phyloP scores from a whole-genome alignment of 2,797 vertebrate genomes.

The Leptodactylus fallax region DNA sequence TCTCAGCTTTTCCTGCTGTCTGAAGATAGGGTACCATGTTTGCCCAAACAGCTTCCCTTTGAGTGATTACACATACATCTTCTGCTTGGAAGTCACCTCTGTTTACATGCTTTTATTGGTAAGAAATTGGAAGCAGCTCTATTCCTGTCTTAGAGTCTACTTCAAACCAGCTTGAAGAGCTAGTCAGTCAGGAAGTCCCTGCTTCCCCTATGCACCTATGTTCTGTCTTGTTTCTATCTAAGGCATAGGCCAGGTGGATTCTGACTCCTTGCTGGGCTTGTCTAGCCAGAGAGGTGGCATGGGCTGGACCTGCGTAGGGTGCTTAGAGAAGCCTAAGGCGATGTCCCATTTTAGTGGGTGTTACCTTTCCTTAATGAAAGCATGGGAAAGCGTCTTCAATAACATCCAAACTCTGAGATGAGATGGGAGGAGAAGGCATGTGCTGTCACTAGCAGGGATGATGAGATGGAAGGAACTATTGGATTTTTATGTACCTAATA shows the following conservation, averaged over 20 bases:
- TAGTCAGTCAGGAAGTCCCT: slow-evolving; percentile 7
- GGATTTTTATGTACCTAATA: slow-evolving; percentile 9
- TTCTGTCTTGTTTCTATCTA: neutral
- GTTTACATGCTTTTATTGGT: neutral
- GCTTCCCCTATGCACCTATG: neutral
- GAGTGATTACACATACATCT: neutral
- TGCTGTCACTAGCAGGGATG: slow-evolving; percentile 20
- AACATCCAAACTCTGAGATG: slow-evolving; percentile 27
- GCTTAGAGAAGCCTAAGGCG: slow-evolving; percentile 56
- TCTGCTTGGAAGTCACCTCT: too few relatives aligned
- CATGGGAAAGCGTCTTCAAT: slow-evolving; percentile 59
- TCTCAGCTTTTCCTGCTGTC: too few relatives aligned
- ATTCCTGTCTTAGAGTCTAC: neutral
- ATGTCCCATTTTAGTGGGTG: slow-evolving; percentile 61
- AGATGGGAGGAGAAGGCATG: slow-evolving; percentile 36
- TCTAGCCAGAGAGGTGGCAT: slow-evolving; percentile 57
- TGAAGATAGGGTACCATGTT: too few relatives aligned
- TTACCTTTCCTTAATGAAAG: slow-evolving; percentile 51
- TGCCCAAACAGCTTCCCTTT: too few relatives aligned
- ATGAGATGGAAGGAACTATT: neutral
- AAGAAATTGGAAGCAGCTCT: neutral
- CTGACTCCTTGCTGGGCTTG: slow-evolving; percentile 46
- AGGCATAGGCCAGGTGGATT: slow-evolving; percentile 35
- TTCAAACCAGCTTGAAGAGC: neutral
- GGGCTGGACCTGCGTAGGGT: slow-evolving; percentile 57